A percentile compares a stretch with the other conserved stretches of the same genome.
These are phyloP conservation scores for Syngnathus floridae DNA, from an alignment of 2,113 vertebrate species.

Conservation along the genomic window DNA sequence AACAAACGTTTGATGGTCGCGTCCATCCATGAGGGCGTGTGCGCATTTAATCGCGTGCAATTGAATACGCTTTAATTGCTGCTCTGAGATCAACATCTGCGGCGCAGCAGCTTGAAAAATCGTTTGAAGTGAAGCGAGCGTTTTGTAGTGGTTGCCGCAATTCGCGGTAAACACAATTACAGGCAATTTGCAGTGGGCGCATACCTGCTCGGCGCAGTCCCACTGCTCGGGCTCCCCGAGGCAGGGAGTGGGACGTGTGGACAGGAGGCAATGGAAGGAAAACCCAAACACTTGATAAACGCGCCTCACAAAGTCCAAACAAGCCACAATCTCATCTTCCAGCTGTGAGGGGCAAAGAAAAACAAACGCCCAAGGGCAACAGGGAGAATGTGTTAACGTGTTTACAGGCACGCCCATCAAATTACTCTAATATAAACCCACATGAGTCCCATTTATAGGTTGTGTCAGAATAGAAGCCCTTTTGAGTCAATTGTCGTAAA, in stretches of 20 bases:
- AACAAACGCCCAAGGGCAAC: constrained; percentile 1
- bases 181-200: neutral
- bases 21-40: neutral
- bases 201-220: constrained; percentile 84
- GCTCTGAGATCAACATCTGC: constrained; percentile 27
- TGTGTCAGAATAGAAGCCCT: neutral
- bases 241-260: constrained; percentile 78
- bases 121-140: constrained; percentile 16
- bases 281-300: constrained; percentile 86
- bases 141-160: constrained; percentile 1
- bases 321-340: constrained; percentile 77
- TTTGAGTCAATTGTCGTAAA: neutral
- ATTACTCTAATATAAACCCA: constrained; percentile 30
- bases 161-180: neutral
- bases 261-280: constrained; percentile 80
- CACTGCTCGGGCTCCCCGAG: constrained; percentile 80
- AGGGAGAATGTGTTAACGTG: neutral
- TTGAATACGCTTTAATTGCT: constrained; percentile 29
- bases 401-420: constrained; percentile 17
- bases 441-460: constrained; percentile 16
- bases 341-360: constrained; percentile 64
- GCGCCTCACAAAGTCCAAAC: constrained; percentile 80
- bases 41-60: constrained; percentile 35
- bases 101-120: constrained; percentile 4
- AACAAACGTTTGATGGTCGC: neutral